These are phyloP conservation scores for Aphodius granarius DNA, from an alignment of 2,888 invertebrate species.

Conservation along the genomic window DNA sequence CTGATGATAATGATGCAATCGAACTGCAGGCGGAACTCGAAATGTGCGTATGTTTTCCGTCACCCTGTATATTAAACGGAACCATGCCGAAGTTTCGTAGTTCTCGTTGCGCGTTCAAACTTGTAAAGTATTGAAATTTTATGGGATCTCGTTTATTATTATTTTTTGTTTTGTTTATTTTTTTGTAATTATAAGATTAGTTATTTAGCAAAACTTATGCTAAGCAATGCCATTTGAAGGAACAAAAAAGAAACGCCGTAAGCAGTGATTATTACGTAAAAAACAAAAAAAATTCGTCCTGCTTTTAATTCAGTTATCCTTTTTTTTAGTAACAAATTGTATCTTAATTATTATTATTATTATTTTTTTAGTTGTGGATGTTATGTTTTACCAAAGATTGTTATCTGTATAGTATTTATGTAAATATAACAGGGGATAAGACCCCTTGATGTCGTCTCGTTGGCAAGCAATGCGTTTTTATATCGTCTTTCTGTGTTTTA, in stretches of 20 bases:
- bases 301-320: not conserved
- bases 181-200: not conserved
- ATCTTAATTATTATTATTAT: slow-evolving; percentile 22
- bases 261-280: not conserved
- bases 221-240: slow-evolving; percentile 15
- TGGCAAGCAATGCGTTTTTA: slow-evolving; percentile 15
- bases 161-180: not conserved
- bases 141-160: slow-evolving; percentile 11
- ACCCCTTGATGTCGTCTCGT: slow-evolving; percentile 19
- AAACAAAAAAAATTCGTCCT: not conserved
- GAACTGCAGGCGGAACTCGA: not conserved
- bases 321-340: not conserved
- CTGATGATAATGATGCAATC: not conserved
- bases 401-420: slow-evolving; percentile 52
- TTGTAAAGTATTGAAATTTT: slow-evolving; percentile 11
- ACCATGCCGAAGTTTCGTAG: not conserved
- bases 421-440: slow-evolving; percentile 41
- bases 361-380: slow-evolving; percentile 40
- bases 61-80: not conserved
- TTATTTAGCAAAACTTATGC: not conserved
- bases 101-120: not conserved
- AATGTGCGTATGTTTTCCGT: not conserved
- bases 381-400: slow-evolving; percentile 52
- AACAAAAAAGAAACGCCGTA: not conserved
- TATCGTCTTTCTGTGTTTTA: not conserved